Percentiles rank a stretch among this genome's conserved stretches.
Conservation (phyloP, 2,797 vertebrate genomes). For the Catamblyrhynchus diadema region DNA sequence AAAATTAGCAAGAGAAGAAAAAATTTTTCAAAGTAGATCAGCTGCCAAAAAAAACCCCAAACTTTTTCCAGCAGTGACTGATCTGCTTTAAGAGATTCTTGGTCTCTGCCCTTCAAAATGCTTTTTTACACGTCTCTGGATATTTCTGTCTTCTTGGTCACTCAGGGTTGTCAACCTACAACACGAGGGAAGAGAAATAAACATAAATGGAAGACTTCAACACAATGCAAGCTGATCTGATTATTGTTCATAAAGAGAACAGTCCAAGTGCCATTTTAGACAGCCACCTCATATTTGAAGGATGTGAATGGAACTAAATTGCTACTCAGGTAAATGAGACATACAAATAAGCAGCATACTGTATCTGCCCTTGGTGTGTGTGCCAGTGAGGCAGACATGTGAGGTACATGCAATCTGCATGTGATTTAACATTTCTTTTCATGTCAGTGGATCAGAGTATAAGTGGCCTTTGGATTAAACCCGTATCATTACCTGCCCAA, state of each 20-base stretch:
- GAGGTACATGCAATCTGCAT: background rate
- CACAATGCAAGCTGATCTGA: background rate
- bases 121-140: background rate
- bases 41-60: background rate
- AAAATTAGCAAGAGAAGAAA: background rate
- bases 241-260: background rate
- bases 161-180: background rate
- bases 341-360: background rate
- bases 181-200: background rate
- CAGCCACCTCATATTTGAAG: background rate
- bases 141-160: background rate
- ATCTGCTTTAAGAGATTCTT: background rate
- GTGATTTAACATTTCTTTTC: background rate
- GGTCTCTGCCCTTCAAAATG: background rate
- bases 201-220: background rate
- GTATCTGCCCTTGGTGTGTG: background rate
- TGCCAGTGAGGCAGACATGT: background rate
- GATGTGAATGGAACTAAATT: background rate
- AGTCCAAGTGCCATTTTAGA: background rate
- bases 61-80: background rate
- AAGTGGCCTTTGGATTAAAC: background rate
- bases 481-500: background rate
- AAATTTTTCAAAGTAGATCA: background rate
- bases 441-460: background rate
- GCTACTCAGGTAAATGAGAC: background rate